phyloP scores from a whole-genome alignment of 2,797 vertebrate genomes.

The Neosalanx taihuensis region DNA sequence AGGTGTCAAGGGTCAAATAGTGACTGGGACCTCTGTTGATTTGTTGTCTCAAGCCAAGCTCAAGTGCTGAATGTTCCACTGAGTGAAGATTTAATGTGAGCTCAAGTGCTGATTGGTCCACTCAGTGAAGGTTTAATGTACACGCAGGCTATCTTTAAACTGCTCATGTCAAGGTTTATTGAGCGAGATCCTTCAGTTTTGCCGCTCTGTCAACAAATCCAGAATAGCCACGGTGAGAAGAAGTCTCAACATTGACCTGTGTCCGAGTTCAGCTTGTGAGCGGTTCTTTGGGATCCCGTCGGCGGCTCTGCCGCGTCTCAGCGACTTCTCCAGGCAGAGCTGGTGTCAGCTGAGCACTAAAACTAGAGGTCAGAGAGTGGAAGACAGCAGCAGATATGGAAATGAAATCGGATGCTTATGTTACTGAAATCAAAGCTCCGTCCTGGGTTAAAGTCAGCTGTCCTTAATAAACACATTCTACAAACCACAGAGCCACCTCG shows the following conservation, averaged over 20 bases:
- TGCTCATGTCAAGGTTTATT: too few species aligned
- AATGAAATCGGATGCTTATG: conserved; percentile 60
- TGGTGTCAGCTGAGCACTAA: conserved; percentile 57
- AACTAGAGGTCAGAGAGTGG: conserved; percentile 56
- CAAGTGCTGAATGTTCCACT: too few species aligned
- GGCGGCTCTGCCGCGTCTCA: conserved; percentile 23
- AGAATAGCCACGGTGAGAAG: too few species aligned
- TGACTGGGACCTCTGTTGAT: not conserved
- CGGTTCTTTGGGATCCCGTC: too few species aligned
- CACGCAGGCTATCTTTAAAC: too few species aligned
- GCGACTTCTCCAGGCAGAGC: conserved; percentile 48
- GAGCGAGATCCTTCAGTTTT: too few species aligned
- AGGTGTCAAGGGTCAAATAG: conserved; percentile 23
- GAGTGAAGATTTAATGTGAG: too few species aligned
- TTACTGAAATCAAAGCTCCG: conserved; percentile 62
- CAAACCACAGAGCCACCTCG: not conserved
- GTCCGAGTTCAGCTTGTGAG: too few species aligned
- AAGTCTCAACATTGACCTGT: too few species aligned
- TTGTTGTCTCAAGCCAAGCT: not conserved
- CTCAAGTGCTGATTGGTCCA: too few species aligned
- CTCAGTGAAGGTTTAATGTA: too few species aligned
- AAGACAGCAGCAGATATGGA: conserved; percentile 39
- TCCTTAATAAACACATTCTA: conserved; percentile 35
- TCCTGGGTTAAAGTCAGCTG: conserved; percentile 59
- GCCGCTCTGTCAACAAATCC: too few species aligned